Percentiles rank a stretch among this genome's conserved stretches.
These are phyloP conservation scores for Holacanthella duospinosa DNA, from an alignment of 2,888 invertebrate genomes.

Conservation along the genomic window DNA sequence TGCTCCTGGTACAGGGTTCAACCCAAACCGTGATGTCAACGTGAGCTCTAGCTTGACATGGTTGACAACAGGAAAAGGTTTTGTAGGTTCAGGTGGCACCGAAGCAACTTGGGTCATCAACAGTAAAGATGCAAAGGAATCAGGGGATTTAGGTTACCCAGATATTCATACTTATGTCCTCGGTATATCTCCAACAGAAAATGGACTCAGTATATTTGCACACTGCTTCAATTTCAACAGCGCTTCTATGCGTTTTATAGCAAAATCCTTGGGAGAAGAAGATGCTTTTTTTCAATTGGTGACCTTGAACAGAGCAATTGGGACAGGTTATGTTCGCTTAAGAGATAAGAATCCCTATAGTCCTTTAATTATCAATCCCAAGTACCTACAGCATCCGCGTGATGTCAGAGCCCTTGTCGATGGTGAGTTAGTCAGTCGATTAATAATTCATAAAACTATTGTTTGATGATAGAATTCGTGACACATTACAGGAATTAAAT, in stretches of 20 bases:
- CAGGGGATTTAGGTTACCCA: neutral
- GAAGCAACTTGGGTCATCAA: neutral
- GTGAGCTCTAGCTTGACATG: neutral
- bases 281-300: constrained; percentile 21
- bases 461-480: too few species aligned
- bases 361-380: constrained; percentile 18
- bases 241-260: neutral
- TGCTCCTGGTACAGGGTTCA: constrained; percentile 10
- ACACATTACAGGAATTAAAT: constrained; percentile 17
- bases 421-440: constrained; percentile 6
- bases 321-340: constrained; percentile 13
- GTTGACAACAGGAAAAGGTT: neutral
- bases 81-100: neutral
- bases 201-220: neutral
- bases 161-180: neutral
- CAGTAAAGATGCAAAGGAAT: neutral
- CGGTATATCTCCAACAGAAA: neutral
- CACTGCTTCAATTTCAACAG: constrained; percentile 10
- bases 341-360: constrained; percentile 15
- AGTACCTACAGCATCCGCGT: constrained; percentile 13
- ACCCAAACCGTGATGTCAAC: constrained; percentile 13
- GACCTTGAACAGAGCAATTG: constrained; percentile 8
- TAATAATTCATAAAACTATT: neutral
- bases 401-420: constrained; percentile 17
- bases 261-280: neutral